Conservation (phyloP, 1,140 invertebrate species). For the Panonychus citri region DNA sequence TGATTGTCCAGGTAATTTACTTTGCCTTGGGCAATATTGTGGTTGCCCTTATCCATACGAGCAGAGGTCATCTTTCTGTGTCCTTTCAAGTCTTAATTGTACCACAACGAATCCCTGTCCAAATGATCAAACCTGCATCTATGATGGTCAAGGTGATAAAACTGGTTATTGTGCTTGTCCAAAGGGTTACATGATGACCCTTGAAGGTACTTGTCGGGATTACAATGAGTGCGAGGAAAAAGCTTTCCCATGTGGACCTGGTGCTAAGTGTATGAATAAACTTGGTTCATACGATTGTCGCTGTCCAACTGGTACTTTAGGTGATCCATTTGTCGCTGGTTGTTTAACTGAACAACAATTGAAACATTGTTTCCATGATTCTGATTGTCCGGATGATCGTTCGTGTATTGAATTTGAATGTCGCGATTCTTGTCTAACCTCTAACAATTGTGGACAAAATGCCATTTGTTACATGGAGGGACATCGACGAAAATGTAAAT, state of each 20-base stretch:
- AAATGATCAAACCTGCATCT: constrained; percentile 48
- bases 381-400: constrained; percentile 16
- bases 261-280: constrained; percentile 55
- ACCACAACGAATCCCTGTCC: constrained; percentile 33
- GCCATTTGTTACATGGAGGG: constrained; percentile 51
- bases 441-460: constrained; percentile 48
- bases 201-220: constrained; percentile 37
- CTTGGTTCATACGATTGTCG: constrained; percentile 39
- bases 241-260: constrained; percentile 44
- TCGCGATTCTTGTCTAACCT: constrained; percentile 33
- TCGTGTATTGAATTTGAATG: constrained; percentile 22
- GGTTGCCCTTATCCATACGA: constrained; percentile 16
- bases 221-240: constrained; percentile 61
- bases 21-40: constrained; percentile 17
- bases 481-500: constrained; percentile 50
- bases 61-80: constrained; percentile 17
- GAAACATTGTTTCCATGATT: constrained; percentile 10
- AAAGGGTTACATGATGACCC: constrained; percentile 39
- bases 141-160: constrained; percentile 25
- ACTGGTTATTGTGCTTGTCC: constrained; percentile 50
- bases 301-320: constrained; percentile 22
- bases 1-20: constrained; percentile 19
- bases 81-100: constrained; percentile 15
- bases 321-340: constrained; percentile 34
- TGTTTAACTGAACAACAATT: not conserved